phyloP scores from a whole-genome alignment of 2,888 invertebrate species.

The Subacronicta megacephala region DNA sequence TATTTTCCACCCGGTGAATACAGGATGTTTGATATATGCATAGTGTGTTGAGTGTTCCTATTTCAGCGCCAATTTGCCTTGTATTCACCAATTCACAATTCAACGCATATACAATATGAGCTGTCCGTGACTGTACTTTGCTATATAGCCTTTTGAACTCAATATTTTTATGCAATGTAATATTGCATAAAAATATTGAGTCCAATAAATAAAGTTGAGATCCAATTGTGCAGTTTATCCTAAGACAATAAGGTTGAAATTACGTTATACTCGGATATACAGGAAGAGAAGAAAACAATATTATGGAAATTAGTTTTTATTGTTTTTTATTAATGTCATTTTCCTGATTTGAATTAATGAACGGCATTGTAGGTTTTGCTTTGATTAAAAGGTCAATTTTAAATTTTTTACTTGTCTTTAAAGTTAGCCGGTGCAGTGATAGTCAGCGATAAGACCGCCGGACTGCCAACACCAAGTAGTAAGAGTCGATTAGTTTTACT shows the following conservation, averaged over 20 bases:
- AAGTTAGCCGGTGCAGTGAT: no score
- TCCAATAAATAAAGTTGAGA: no score
- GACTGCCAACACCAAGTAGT: no score
- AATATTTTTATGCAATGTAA: slow-evolving; percentile 26
- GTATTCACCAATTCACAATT: slow-evolving; percentile 52
- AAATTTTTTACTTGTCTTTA: no score
- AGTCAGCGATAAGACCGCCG: no score
- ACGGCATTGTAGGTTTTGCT: slow-evolving; percentile 3
- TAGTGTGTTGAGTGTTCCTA: slow-evolving; percentile 20
- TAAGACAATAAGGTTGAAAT: background rate
- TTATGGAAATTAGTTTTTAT: slow-evolving; percentile 52
- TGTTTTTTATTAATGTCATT: slow-evolving; percentile 52
- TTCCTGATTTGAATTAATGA: slow-evolving; percentile 49
- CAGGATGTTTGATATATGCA: slow-evolving; percentile 32
- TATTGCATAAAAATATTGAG: no score
- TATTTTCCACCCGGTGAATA: slow-evolving; percentile 2
- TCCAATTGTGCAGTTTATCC: slow-evolving; percentile 8
- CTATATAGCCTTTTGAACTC: slow-evolving; percentile 32
- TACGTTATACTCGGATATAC: slow-evolving; percentile 5
- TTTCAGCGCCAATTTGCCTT: slow-evolving; percentile 41
- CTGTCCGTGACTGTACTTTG: slow-evolving; percentile 47
- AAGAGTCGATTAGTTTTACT: no score
- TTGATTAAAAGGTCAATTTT: background rate
- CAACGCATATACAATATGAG: slow-evolving; percentile 45
- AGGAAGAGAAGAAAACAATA: slow-evolving; percentile 36